Base-by-base conservation (phyloP, 2,797 vertebrate species). In the Ambastaia sidthimunki region DNA sequence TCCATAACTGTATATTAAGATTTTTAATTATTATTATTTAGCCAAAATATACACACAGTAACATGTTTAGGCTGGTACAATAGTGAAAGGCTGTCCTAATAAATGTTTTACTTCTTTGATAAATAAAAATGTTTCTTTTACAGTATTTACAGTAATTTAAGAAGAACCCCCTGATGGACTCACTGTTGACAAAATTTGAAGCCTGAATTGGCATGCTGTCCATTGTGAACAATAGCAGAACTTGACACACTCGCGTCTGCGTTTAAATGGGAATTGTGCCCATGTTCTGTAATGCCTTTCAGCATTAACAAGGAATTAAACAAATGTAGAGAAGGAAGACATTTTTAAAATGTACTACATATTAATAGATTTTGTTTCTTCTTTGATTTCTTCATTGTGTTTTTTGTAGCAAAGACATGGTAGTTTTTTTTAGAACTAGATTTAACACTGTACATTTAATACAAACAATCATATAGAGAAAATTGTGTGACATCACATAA, bases 201-300 rank as follows among this genome's bases (percentile, higher is more conserved):
- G 57, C 11, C 47, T 79, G 21, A 28, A 12, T 79, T 79, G 60
- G 70, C 77, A 79, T 6, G 31, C 48, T 54, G 7, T 16, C 47
- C 16, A 28, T 44, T 66, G 60, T 66, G 77, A 80, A 80, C 60
- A 73, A 66, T 57, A 47, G 69, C 13, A 11, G 59, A 34, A 80
- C 60, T 66, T 31, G 73, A 70, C 68, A 83, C 66, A 66, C 12
- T 74, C 3, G 54, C 81, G 47, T 76, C 59, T 72, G 54, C n/a
- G 31, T 48, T 37, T 79, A 63, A 59, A 25, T 73, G 50, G 57
- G 69, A 72, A 41, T 62, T 1, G 12, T 82, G 71, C 65, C 63
- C 25, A 13, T 1, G 13, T 65, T 65, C 62, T 65, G 16, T 65
- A 65, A 34, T 4, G 28, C 9, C n/a, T 34, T 65, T 37, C 7